These are phyloP conservation scores for Stegastes partitus DNA, from an alignment of 2,113 vertebrate genomes.

Conservation along the genomic window DNA sequence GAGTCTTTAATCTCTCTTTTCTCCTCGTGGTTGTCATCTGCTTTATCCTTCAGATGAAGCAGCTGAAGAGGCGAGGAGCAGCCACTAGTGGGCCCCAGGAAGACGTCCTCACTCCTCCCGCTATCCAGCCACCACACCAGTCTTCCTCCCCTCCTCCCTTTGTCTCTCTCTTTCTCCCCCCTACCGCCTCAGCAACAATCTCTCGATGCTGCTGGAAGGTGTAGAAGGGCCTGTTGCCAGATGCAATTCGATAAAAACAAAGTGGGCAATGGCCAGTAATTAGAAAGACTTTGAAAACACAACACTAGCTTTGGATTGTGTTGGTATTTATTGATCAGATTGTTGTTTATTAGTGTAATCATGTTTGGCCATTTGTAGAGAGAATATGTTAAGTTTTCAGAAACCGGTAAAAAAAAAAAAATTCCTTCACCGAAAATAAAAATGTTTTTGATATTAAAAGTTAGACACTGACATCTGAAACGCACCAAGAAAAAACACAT, in stretches of 20 bases:
- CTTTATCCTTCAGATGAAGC: constrained; percentile 10
- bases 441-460: constrained; percentile 32
- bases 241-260: constrained; percentile 23
- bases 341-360: constrained; percentile 9
- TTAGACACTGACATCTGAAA: constrained; percentile 40
- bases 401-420: not conserved
- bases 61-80: constrained; percentile 49
- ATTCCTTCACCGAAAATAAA: constrained; percentile 3
- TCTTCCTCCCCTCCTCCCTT: not conserved
- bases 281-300: constrained; percentile 33
- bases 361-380: not conserved
- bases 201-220: constrained; percentile 5
- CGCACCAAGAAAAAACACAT: not conserved
- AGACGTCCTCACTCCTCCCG: constrained; percentile 31
- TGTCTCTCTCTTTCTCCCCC: not conserved
- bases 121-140: not conserved
- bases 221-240: constrained; percentile 40
- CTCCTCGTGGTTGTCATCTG: constrained; percentile 37
- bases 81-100: constrained; percentile 72
- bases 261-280: constrained; percentile 15
- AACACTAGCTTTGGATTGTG: not conserved
- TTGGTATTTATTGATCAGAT: constrained; percentile 22
- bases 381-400: constrained; percentile 2
- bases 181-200: constrained; percentile 7
- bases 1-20: constrained; percentile 37